These are phyloP conservation scores for Tetramorium alpestre DNA, from an alignment of 1,140 invertebrate genomes.

Conservation along the genomic window DNA sequence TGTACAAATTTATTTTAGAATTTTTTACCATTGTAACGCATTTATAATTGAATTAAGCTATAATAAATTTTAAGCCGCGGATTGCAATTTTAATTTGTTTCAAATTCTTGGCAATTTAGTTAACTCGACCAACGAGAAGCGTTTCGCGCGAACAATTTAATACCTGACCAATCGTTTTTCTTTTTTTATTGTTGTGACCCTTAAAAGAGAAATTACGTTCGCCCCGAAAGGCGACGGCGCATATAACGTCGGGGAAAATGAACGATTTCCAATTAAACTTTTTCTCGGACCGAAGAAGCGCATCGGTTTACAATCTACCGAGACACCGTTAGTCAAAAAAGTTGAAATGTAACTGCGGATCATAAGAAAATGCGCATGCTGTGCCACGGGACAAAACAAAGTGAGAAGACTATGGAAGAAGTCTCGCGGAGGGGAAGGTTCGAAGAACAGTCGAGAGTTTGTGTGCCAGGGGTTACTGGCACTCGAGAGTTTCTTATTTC, in stretches of 20 bases:
- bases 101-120: conserved; percentile 6
- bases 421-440: neutral
- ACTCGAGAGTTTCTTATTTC: conserved; percentile 59
- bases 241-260: conserved; percentile 27
- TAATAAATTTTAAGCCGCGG: neutral
- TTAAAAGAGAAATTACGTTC: conserved; percentile 35
- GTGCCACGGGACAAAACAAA: conserved; percentile 35
- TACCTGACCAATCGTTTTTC: conserved; percentile 3
- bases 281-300: conserved; percentile 35
- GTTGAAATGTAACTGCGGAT: conserved; percentile 34
- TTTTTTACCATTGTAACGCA: neutral
- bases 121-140: neutral
- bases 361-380: conserved; percentile 43
- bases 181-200: neutral
- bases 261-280: conserved; percentile 54
- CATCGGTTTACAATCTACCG: conserved; percentile 51
- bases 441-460: conserved; percentile 14
- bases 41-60: neutral
- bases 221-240: conserved; percentile 4
- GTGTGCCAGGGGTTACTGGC: neutral
- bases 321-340: conserved; percentile 44
- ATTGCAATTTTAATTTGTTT: conserved; percentile 4
- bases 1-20: neutral
- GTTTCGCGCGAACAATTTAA: neutral
- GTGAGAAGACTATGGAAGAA: conserved; percentile 16